Evolutionary conservation across 2,888 invertebrate species (phyloP), one percentile per base, ranked within the genome.

Genomic region (Drosophila mulleri): DNA sequence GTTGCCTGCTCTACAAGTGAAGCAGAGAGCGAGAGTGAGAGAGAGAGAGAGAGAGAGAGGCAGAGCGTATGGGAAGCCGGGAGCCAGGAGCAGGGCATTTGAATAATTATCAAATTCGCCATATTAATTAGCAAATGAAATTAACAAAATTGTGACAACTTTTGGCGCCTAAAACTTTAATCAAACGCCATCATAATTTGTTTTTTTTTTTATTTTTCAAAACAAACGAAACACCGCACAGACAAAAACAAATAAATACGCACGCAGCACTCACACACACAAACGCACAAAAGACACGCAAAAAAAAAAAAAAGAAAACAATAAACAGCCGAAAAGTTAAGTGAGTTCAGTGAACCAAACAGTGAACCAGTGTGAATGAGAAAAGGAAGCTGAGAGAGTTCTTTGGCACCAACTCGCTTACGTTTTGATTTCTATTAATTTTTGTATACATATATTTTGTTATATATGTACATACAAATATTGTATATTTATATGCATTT

Each of bases 331-430:
- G 50, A 57, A 57, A 32, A 59, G 74, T 56, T 72, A 52, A n/a
- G 56, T 56, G 60, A 60, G 72, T 72, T 72, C 72, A 74, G 39
- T 74, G 72, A 72, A 72, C 72, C 67, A 72, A 53, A 35, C 47
- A 12, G 18, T 58, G 58, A 59, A 59, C 47, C 58, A 59, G 45
- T 66, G 67, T 50, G 66, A 65, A 48, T 59, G 47, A 58, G 54
- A 56, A 75, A 75, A 69, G 62, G 75, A 73, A 75, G 70, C 75
- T 68, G 56, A 62, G 56, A 62, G 58, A 69, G 69, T 75, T 72
- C 70, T 69, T 75, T 73, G 58, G 54, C 69, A 61, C 37, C 48
- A 59, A 14, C 23, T 53, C 39, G 58, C 50, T 74, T 72, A 74
- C 72, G 54, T 74, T 72, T 73, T 72, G 48, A 60, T 72, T 74